phyloP scores from a whole-genome alignment of 2,797 vertebrate genomes.

The Siniperca scherzeri region DNA sequence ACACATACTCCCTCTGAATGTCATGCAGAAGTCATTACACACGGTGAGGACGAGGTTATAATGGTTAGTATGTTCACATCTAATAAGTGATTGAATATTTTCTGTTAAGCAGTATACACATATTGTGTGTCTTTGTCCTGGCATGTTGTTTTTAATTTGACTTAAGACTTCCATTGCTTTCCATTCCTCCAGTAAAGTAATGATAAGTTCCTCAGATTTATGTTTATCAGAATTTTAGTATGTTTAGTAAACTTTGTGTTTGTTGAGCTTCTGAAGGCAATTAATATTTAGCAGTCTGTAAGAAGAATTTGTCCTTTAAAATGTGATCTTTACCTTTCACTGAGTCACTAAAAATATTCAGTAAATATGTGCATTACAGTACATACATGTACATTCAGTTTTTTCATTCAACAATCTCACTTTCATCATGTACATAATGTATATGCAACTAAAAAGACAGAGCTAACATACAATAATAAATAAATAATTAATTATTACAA shows the following conservation, averaged over 20 bases:
- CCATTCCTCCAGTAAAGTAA: neutral
- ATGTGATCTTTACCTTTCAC: neutral
- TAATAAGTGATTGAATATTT: too few species aligned
- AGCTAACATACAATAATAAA: neutral
- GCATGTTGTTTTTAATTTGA: neutral
- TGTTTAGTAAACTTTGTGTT: neutral
- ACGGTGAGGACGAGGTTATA: neutral
- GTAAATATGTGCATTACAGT: neutral
- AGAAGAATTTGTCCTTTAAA: neutral
- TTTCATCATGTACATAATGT: neutral
- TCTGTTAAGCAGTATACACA: neutral
- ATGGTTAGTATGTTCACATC: neutral
- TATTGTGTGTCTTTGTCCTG: neutral
- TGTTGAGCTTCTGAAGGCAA: accelerated
- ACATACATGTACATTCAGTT: neutral
- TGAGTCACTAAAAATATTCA: neutral
- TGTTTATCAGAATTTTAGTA: neutral
- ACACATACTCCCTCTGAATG: too few species aligned
- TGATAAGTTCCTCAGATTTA: too few species aligned
- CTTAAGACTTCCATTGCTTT: neutral
- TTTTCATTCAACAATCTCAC: neutral
- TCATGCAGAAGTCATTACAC: too few species aligned
- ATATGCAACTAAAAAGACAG: neutral
- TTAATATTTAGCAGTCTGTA: neutral
- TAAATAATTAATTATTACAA: neutral